Evolutionary conservation across 2,797 vertebrate species (phyloP), one percentile per base, ranked within the genome.

Genomic region (Scomberomorus guttatus): DNA sequence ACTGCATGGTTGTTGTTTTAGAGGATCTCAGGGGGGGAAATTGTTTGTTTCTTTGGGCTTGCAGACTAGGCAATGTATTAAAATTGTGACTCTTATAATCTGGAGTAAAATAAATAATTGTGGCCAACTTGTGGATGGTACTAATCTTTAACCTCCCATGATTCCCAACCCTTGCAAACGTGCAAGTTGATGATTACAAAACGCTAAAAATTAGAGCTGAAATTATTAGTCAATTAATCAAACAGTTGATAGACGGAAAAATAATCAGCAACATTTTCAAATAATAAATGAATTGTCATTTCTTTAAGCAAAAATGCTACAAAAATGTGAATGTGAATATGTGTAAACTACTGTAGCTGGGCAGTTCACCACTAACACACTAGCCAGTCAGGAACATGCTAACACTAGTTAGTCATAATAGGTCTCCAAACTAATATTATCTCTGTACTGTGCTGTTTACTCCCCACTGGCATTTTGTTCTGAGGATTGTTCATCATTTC

Each of bases 81-180:
- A 86, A 61, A 89, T 80, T 64, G 62, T 79, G 50, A 80, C 74
- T 29, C 50, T 60, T 88, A 29, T 72, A 73, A 76, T 83, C 59
- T 77, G 52, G 72, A 24, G 46, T 48, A 20, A 20, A 86, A 70
- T 86, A 59, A 65, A 91, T 39, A 79, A 79, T 80, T 25, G 61
- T n/a, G 5, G 15, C 52, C 48, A 52, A 57, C 24, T 20, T 18
- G n/a, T 61, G 27, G 18, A 22, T 44, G 5, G n/a, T 2, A 46
- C 12, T 50, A 6, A 65, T 46, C 17, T 79, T 71, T 44, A 71
- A 70, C 22, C 44, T 20, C 13, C 22, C 2, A 17, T 68, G n/a
- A 68, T 48, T 59, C 18, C 12, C 13, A 17, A 29, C 12, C 22
- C 13, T 51, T 29, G 4, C 57, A 5, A 11, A 57, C 34, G 22